These are phyloP conservation scores for Phaethornis superciliosus DNA, from an alignment of 2,113 vertebrate species.

Conservation along the genomic window DNA sequence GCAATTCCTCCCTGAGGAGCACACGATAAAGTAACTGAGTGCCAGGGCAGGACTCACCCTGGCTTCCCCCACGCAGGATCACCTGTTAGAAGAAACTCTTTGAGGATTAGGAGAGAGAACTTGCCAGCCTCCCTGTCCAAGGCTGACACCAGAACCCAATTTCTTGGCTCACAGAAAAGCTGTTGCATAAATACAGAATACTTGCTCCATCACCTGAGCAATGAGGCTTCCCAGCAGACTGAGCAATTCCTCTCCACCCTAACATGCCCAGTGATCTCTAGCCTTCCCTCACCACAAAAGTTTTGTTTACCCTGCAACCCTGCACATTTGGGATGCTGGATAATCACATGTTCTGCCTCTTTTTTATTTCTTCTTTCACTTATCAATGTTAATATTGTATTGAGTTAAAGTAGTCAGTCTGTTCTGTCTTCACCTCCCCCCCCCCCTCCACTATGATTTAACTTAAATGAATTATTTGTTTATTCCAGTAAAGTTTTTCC, in stretches of 20 bases:
- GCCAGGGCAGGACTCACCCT: neutral
- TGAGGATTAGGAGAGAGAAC: neutral
- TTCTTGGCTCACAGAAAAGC: neutral
- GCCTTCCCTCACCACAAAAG: neutral
- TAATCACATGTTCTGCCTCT: neutral
- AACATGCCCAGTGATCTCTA: neutral
- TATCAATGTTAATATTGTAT: conserved; percentile 25
- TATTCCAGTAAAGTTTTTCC: conserved; percentile 27
- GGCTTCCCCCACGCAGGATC: neutral
- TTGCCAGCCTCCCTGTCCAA: neutral
- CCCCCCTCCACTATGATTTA: neutral
- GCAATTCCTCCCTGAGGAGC: neutral
- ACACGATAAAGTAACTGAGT: neutral
- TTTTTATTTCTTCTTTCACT: neutral
- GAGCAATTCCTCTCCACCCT: neutral
- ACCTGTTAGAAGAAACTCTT: neutral
- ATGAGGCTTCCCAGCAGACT: conserved; percentile 29
- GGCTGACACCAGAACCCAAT: neutral
- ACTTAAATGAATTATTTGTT: conserved; percentile 31
- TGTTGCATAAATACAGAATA: neutral
- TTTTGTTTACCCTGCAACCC: neutral
- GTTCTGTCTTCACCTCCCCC: neutral
- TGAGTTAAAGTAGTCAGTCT: neutral
- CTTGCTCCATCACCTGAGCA: conserved; percentile 3
- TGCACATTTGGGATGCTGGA: conserved; percentile 4